A percentile compares a stretch with the other conserved stretches of the same genome.
These are phyloP conservation scores for Astreopora myriophthalma DNA, from an alignment of 64 coral and sea anemone genomes.

Conservation along the genomic window DNA sequence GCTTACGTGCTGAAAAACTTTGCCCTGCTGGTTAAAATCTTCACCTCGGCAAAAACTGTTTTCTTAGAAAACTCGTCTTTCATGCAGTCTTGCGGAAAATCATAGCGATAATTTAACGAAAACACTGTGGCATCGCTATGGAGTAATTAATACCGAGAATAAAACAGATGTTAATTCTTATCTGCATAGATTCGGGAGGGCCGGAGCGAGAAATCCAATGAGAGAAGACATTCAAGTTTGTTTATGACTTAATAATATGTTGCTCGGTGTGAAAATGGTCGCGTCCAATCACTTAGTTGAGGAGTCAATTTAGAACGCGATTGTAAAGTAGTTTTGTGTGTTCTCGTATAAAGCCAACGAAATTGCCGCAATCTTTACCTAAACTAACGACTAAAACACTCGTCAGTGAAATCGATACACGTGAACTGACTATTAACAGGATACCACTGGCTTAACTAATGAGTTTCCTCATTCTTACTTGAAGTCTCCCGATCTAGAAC, in stretches of 20 bases:
- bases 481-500: too few species aligned
- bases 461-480: too few species aligned
- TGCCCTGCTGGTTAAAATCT: neutral
- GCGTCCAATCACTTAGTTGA: neutral
- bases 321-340: neutral
- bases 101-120: slow-evolving; percentile 5
- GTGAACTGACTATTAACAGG: too few species aligned
- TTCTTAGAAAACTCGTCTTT: neutral
- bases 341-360: too few species aligned
- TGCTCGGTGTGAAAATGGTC: neutral
- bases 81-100: neutral
- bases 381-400: too few species aligned
- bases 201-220: slow-evolving; percentile 4
- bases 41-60: neutral
- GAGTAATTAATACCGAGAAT: neutral
- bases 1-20: neutral
- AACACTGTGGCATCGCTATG: neutral
- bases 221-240: neutral
- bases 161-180: slow-evolving; percentile 31
- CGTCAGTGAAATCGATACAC: too few species aligned
- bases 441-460: too few species aligned
- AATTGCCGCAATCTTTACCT: too few species aligned
- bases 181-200: slow-evolving; percentile 4
- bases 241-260: slow-evolving; percentile 5
- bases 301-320: neutral